Conservation (phyloP, 2,797 vertebrate genomes). For the Buphagus erythrorhynchus region DNA sequence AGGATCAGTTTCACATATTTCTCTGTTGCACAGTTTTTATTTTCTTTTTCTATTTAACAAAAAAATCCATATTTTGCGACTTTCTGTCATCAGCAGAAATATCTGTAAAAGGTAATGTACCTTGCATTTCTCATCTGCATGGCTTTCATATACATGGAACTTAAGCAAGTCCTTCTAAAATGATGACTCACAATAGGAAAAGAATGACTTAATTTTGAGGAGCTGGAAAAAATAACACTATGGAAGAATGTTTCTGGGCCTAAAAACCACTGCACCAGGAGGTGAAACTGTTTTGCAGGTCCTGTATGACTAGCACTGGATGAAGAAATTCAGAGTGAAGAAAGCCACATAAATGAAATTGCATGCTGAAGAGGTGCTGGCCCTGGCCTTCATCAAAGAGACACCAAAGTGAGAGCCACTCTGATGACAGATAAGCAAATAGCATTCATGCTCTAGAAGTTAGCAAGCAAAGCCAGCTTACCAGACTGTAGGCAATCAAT, state of each 20-base stretch:
- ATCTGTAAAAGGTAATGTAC: background rate
- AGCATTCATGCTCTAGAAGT: background rate
- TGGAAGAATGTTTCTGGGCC: background rate
- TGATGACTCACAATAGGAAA: background rate
- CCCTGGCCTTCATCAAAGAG: conserved; percentile 26
- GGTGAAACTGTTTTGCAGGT: background rate
- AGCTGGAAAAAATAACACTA: background rate
- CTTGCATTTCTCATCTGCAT: background rate
- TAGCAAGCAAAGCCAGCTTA: background rate
- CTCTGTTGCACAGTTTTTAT: background rate
- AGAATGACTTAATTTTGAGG: background rate
- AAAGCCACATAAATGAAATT: conserved; percentile 26
- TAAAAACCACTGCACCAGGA: background rate
- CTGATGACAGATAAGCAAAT: conserved; percentile 49
- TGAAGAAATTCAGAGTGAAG: conserved; percentile 25
- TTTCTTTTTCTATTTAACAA: background rate
- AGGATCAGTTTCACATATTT: background rate
- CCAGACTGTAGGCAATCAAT: background rate
- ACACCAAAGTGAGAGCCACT: background rate
- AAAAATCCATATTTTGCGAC: background rate
- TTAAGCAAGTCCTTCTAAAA: background rate
- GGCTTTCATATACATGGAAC: background rate
- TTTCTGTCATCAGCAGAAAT: background rate
- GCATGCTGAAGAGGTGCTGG: background rate
- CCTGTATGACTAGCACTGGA: background rate